A percentile compares a stretch with the other conserved stretches of the same genome.
Evolutionary conservation across 2,797 vertebrate species (phyloP).

Genomic region (Octomys mimax): DNA sequence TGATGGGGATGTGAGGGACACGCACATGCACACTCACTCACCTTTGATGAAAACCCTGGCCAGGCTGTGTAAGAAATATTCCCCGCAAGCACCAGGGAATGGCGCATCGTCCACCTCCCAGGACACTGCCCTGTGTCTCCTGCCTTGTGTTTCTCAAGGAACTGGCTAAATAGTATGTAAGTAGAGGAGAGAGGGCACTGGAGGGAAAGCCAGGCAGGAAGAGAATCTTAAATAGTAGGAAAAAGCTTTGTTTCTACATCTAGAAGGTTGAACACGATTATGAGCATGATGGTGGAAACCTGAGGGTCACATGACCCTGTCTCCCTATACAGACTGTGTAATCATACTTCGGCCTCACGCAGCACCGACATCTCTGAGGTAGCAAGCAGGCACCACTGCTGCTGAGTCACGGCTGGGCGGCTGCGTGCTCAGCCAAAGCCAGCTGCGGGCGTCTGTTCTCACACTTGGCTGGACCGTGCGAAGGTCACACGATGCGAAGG

Average conservation of each 20-base stretch:
- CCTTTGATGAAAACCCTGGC: not conserved
- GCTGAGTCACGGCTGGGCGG: not conserved
- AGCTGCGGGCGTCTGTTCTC: not conserved
- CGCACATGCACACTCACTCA: not conserved
- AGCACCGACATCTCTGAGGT: fast-evolving
- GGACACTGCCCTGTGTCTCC: not conserved
- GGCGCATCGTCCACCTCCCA: fast-evolving
- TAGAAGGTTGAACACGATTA: not conserved
- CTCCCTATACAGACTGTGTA: not conserved
- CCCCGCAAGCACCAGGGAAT: too few relatives aligned
- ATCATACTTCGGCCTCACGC: not conserved
- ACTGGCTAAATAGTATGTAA: too few relatives aligned
- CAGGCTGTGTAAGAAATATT: not conserved
- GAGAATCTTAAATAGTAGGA: not conserved
- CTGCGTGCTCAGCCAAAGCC: not conserved
- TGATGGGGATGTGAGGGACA: not conserved
- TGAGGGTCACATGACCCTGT: not conserved
- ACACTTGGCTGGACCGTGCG: not conserved
- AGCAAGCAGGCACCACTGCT: fast-evolving
- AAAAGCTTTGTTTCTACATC: not conserved
- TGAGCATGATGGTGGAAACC: not conserved
- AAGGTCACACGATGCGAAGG: not conserved
- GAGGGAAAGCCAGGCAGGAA: not conserved
- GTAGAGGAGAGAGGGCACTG: not conserved
- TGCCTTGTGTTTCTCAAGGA: not conserved